phyloP scores from a whole-genome alignment of 2,888 invertebrate species.

The Bursaphelenchus okinawaensis region DNA sequence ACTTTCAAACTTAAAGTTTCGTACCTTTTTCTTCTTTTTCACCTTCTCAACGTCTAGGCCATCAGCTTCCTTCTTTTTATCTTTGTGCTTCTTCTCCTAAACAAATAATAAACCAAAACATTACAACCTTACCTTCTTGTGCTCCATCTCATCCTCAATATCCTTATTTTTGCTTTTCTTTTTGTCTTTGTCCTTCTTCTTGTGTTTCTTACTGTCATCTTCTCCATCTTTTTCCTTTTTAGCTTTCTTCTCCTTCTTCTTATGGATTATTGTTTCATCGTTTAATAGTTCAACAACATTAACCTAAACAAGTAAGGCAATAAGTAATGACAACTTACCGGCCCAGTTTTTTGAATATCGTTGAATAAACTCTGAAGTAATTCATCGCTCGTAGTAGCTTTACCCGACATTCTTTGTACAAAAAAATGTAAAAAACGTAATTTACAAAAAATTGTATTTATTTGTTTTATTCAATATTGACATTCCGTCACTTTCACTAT shows the following conservation, averaged over 20 bases:
- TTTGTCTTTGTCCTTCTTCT: background rate
- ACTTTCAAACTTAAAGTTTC: too few relatives aligned
- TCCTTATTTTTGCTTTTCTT: background rate
- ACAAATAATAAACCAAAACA: background rate
- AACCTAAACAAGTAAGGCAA: constrained; percentile 5
- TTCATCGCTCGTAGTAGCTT: constrained; percentile 18
- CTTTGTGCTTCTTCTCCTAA: background rate
- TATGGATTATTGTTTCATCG: background rate
- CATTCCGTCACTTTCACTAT: background rate
- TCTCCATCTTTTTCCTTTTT: constrained; percentile 4
- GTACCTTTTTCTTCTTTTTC: constrained; percentile 11
- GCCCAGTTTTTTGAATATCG: constrained; percentile 9
- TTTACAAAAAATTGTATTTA: background rate
- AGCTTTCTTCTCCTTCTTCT: constrained; percentile 12
- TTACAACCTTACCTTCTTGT: background rate
- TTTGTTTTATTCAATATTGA: background rate
- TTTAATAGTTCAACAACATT: background rate
- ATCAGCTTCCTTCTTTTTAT: background rate
- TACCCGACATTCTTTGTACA: background rate
- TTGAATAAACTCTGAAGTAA: constrained; percentile 17
- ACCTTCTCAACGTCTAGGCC: background rate
- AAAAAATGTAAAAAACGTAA: background rate
- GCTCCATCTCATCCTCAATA: background rate
- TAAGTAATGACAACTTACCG: background rate
- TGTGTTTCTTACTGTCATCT: background rate